Percentiles rank a stretch among this genome's conserved stretches.
phyloP scores from a whole-genome alignment of 2,797 vertebrate genomes.

The Halcyon chelicuti region DNA sequence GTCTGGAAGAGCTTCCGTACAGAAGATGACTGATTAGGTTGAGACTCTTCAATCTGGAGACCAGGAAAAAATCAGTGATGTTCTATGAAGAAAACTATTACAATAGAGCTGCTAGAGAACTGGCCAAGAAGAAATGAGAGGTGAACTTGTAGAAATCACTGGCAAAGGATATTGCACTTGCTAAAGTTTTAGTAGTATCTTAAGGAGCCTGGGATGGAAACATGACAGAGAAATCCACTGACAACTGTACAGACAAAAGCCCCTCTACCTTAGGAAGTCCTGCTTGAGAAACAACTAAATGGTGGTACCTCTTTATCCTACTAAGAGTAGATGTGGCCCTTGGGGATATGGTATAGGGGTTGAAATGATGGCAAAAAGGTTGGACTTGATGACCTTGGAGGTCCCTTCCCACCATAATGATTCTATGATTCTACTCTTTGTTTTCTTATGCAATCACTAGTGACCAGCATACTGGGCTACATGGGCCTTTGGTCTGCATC shows the following conservation, averaged over 20 bases:
- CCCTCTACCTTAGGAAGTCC: background rate
- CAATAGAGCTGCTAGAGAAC: background rate
- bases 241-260: background rate
- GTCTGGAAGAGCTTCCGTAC: background rate
- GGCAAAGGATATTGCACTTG: background rate
- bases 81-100: background rate
- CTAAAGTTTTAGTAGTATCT: background rate
- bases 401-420: no score
- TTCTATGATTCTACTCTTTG: no score
- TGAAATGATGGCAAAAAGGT: no score
- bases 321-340: no score
- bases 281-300: background rate
- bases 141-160: background rate
- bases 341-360: no score
- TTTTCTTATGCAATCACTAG: background rate
- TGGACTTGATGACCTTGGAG: no score
- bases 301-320: background rate
- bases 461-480: background rate
- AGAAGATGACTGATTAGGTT: background rate
- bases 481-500: background rate
- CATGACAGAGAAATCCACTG: background rate
- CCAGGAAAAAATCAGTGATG: background rate
- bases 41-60: background rate
- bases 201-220: background rate
- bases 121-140: background rate